Evolutionary conservation across 2,888 invertebrate genomes (phyloP), one percentile per base, ranked within the genome.

Genomic region (Nineta flava): DNA sequence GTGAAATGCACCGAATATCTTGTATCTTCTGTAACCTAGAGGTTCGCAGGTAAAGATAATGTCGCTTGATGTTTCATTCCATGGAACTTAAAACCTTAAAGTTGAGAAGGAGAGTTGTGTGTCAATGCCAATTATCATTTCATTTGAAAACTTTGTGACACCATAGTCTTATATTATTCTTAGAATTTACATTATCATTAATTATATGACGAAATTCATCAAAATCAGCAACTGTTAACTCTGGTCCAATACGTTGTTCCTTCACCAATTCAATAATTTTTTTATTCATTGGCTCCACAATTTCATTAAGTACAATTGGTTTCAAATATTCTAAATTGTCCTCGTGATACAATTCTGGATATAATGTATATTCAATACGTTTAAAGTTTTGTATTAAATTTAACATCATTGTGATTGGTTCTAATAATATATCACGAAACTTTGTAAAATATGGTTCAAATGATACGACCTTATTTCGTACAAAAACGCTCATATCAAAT

Each of bases 371-470:
- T 66, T 95, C 93, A 42, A 94, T 72, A 50, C 90, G 73, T 1
- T 90, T 87, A 48, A 87, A 71, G 35, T 74, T 73, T 53, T 75
- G 71, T 31, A 88, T 80, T 1, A 85, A 79, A 52, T 81, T 75
- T 12, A 84, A 76, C 56, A 93, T 77, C n/a, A 75, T 75, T 56
- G 85, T 85, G 54, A 87, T 79, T 15, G 87, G 68, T 47, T 77
- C 71, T 34, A 83, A 64, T 1, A 93, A 68, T 52, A 80, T 78
- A 47, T 80, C 76, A 55, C 76, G 75, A 58, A 93, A 83, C 60
- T 79, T 79, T 49, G 79, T 77, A 59, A 88, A 87, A 1, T 78
- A 70, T 0, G 90, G 88, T 52, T 81, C 83, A 58, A 88, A 87
- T 19, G 72, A 71, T 41, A 86, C 72, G 0, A 73, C 70, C n/a